A percentile compares a stretch with the other conserved stretches of the same genome.
These are phyloP conservation scores for Pyrgilauda ruficollis DNA, from an alignment of 2,113 vertebrate species.

Conservation along the genomic window DNA sequence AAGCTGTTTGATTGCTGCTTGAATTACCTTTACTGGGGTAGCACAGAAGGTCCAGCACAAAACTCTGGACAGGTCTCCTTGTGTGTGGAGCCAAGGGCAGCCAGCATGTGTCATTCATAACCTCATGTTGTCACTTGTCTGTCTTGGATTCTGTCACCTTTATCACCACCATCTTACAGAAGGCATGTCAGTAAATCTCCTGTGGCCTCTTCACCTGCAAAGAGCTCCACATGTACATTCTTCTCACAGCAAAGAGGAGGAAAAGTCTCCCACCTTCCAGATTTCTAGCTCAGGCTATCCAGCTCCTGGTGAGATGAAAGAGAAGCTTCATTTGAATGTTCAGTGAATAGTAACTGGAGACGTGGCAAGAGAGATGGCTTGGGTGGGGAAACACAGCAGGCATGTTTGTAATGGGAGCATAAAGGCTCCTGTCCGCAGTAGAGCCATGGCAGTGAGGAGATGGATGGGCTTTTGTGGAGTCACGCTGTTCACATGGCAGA, in stretches of 20 bases:
- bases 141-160: neutral
- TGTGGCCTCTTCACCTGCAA: neutral
- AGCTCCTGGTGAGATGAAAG: neutral
- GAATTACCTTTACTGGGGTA: neutral
- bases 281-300: neutral
- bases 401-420: fast-evolving
- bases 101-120: neutral
- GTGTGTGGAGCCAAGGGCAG: neutral
- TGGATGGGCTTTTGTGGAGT: neutral
- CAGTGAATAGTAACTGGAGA: neutral
- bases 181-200: neutral
- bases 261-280: neutral
- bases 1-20: neutral
- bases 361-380: neutral
- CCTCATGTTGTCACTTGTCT: neutral
- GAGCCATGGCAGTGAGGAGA: neutral
- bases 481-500: neutral
- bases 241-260: neutral
- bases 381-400: neutral
- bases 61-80: neutral
- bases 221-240: neutral
- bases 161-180: neutral
- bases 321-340: neutral
- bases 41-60: fast-evolving
- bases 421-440: neutral